Percentiles rank a stretch among this genome's conserved stretches.
Evolutionary conservation across 2,113 vertebrate species (phyloP).

Genomic region (Neopipo cinnamomea): DNA sequence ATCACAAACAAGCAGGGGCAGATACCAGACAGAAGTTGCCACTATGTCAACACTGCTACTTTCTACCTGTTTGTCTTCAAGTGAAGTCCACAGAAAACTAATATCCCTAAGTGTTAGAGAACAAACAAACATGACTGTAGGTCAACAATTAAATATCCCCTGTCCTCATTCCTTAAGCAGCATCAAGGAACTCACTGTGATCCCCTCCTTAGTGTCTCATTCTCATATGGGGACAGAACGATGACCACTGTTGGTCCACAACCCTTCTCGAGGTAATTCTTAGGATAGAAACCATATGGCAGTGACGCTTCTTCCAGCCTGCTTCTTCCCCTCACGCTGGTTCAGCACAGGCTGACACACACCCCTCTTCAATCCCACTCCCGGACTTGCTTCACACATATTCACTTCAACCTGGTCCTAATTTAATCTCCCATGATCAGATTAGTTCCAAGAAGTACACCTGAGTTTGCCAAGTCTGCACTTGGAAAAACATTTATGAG

Average conservation of each 20-base stretch:
- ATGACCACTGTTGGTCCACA: not conserved
- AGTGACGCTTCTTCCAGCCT: not conserved
- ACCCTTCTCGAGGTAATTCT: not conserved
- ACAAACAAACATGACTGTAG: not conserved
- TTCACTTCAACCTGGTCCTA: not conserved
- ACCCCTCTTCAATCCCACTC: not conserved
- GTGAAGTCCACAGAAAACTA: not conserved
- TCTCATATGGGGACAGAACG: not conserved
- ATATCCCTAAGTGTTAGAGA: not conserved
- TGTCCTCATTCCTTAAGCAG: not conserved
- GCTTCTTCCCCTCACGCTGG: not conserved
- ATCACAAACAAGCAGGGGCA: not conserved
- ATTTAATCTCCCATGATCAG: not conserved
- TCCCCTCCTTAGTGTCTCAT: not conserved
- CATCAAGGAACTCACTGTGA: not conserved
- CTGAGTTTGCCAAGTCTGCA: slow-evolving; percentile 5
- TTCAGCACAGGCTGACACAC: not conserved
- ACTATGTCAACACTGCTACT: not conserved
- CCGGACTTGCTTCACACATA: not conserved
- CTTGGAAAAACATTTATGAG: slow-evolving; percentile 8
- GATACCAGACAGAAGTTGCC: not conserved
- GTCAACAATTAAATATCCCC: not conserved
- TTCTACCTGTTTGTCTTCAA: not conserved
- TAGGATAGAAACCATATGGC: not conserved
- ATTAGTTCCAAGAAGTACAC: slow-evolving; percentile 5